Evolutionary conservation across 2,888 invertebrate genomes (phyloP).

Genomic region (Zygothrica quintamaculata): DNA sequence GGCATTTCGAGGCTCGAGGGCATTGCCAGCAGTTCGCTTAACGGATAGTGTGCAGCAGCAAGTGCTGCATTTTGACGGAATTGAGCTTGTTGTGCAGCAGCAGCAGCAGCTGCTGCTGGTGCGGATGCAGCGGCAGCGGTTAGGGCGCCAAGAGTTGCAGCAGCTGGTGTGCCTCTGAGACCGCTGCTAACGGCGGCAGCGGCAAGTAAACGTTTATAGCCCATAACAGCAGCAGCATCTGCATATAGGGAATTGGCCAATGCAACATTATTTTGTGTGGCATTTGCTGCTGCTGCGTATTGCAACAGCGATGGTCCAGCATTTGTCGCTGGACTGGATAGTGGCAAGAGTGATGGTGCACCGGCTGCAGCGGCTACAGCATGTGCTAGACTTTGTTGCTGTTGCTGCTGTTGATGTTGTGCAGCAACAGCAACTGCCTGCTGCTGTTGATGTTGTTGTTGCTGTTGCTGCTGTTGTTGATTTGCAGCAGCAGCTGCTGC

Average conservation of each 20-base stretch:
- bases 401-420: conserved; percentile 77
- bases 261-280: conserved; percentile 84
- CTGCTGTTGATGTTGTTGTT: conserved; percentile 79
- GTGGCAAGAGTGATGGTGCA: conserved; percentile 60
- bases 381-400: conserved; percentile 73
- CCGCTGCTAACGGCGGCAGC: conserved; percentile 83
- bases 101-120: conserved; percentile 74
- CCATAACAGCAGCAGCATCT: conserved; percentile 83
- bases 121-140: conserved; percentile 82
- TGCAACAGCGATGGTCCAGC: conserved; percentile 85
- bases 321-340: conserved; percentile 65
- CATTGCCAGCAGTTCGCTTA: conserved; percentile 90
- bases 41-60: conserved; percentile 86
- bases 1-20: conserved; percentile 88
- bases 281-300: conserved; percentile 87
- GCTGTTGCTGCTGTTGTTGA: conserved; percentile 85
- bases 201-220: conserved; percentile 84
- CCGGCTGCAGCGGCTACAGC: conserved; percentile 73
- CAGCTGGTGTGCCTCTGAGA: conserved; percentile 75
- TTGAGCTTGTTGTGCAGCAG: conserved; percentile 79
- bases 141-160: conserved; percentile 66
- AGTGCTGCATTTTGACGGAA: conserved; percentile 78
- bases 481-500: conserved; percentile 79
- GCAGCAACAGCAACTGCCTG: conserved; percentile 76
- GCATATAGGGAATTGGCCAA: conserved; percentile 85